Conservation (phyloP, 2,888 invertebrate genomes). For the Pseudanteris insignis region DNA sequence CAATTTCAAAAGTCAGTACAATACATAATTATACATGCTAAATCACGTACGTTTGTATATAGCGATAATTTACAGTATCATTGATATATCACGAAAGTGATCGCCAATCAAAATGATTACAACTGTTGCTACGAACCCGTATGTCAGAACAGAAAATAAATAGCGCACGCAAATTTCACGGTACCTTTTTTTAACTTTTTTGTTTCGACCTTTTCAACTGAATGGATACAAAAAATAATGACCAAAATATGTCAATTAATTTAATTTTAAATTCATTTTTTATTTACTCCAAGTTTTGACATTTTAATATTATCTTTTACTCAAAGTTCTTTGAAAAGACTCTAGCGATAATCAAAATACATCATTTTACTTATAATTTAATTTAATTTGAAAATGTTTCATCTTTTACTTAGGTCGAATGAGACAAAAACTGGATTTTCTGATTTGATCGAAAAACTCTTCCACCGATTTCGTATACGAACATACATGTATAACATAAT, state of each 20-base stretch:
- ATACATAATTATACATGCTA: constrained; percentile 21
- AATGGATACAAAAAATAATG: too few species aligned
- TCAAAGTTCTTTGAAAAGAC: too few species aligned
- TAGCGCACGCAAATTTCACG: constrained; percentile 9
- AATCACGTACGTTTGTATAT: constrained; percentile 14
- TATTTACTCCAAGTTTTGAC: too few species aligned
- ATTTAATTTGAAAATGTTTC: too few species aligned
- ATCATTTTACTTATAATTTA: too few species aligned
- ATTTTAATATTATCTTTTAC: too few species aligned
- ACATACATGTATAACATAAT: constrained; percentile 52
- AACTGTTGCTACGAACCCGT: constrained; percentile 19
- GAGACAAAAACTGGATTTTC: too few species aligned
- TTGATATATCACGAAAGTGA: constrained; percentile 25
- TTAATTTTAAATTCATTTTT: too few species aligned
- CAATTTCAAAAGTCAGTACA: constrained; percentile 25
- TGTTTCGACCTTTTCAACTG: background rate
- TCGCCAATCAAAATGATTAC: constrained; percentile 24
- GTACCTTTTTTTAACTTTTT: background rate
- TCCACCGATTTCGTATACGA: constrained; percentile 38
- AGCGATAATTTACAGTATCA: constrained; percentile 13
- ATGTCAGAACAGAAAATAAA: constrained; percentile 29
- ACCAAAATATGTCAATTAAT: too few species aligned
- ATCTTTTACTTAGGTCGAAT: too few species aligned
- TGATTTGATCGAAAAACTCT: too few species aligned
- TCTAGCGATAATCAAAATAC: too few species aligned